Evolutionary conservation across 2,888 invertebrate species (phyloP), one percentile per base, ranked within the genome.

Genomic region (Synergus laeviventris): DNA sequence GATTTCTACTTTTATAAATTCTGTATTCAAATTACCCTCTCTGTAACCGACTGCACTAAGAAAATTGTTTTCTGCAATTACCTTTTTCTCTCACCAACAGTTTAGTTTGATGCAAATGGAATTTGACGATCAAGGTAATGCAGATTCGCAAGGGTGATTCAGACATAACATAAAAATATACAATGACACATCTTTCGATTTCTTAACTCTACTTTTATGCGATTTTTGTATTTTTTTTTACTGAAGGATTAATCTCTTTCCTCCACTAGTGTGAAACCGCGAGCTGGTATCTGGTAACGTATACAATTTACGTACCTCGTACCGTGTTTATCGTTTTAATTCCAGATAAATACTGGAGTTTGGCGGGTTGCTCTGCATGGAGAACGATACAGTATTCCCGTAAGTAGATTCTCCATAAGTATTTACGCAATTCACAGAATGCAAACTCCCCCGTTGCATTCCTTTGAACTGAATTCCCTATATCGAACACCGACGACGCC

Each of bases 381-480:
- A 66, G 66, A 66, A 66, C 66, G 66, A 66, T 66, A 66, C 66
- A 66, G 66, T 66, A 66, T 66, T 66, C 66, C 66, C 66, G 45
- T 45, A 66, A 66, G 66, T 45, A 66, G 66, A 66, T 74, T 49
- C 45, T 78, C 77, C 70, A 60, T 73, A 66, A 49, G 78, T 62
- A 66, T 75, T 73, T 70, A 81, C 78, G 84, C 83, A 77, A 83
- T 78, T 83, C 85, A 83, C 86, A 88, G 88, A 88, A 89, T 89
- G 88, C 87, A 88, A 87, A 89, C 88, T 88, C 84, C 79, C 81
- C 75, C 76, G 82, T 78, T 76, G 83, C 84, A 85, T 87, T 86
- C 86, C 83, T 81, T 76, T 78, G 76, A 79, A 82, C 82, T 83
- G 86, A 87, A 84, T 85, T 85, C 76, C 75, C 74, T 74, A 77